These are phyloP conservation scores for Ibidorhyncha struthersii DNA, from an alignment of 2,113 vertebrate genomes.

Conservation along the genomic window DNA sequence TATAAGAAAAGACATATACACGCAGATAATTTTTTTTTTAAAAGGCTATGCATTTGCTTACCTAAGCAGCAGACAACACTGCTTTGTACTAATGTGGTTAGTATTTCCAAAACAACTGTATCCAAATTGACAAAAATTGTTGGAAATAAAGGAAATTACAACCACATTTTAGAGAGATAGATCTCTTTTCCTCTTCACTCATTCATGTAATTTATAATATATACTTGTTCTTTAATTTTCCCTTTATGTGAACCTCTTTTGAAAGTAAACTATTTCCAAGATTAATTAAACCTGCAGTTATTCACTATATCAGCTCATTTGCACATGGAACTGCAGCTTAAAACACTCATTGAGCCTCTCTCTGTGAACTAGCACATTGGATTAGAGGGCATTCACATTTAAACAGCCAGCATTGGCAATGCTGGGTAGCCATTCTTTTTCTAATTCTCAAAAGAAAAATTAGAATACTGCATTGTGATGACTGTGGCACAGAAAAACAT, in stretches of 20 bases:
- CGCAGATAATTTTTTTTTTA: not conserved
- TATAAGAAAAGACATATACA: not conserved
- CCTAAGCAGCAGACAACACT: not conserved
- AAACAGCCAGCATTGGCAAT: not conserved
- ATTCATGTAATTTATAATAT: not conserved
- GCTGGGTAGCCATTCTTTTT: not conserved
- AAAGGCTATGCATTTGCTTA: not conserved
- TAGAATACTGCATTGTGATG: not conserved
- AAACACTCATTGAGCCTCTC: not conserved
- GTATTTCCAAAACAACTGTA: not conserved
- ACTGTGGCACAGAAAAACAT: not conserved
- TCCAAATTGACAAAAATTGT: not conserved
- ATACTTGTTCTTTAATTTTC: not conserved
- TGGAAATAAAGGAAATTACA: not conserved
- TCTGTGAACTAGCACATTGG: not conserved
- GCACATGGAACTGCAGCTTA: not conserved
- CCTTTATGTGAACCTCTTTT: not conserved
- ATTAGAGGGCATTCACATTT: not conserved
- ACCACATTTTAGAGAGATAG: not conserved
- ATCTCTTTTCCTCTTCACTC: not conserved
- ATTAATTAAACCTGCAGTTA: slow-evolving; percentile 13
- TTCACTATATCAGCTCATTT: not conserved
- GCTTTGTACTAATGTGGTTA: not conserved
- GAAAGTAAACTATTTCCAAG: not conserved
- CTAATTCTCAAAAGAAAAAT: not conserved